Conservation (phyloP, 2,888 invertebrate species). For the Stomorhina lunata region DNA sequence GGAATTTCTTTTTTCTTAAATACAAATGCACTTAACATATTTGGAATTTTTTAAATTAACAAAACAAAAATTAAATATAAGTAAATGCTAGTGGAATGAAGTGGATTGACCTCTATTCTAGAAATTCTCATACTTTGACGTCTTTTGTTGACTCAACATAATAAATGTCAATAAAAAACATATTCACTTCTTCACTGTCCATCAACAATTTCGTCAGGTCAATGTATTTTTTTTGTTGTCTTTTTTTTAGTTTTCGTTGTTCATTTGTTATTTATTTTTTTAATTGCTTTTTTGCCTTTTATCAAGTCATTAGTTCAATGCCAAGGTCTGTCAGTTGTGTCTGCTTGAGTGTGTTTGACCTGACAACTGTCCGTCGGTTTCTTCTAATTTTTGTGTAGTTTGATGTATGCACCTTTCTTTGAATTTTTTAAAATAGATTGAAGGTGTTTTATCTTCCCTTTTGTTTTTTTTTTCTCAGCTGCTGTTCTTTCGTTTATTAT, state of each 20-base stretch:
- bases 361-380: background rate
- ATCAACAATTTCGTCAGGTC: slow-evolving; percentile 1
- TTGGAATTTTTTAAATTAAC: background rate
- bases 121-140: background rate
- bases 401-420: slow-evolving; percentile 3
- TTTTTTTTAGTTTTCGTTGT: background rate
- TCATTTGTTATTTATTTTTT: background rate
- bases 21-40: background rate
- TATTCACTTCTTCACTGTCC: background rate
- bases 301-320: slow-evolving; percentile 54
- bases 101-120: slow-evolving; percentile 28
- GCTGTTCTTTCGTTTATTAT: slow-evolving; percentile 2
- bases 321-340: slow-evolving; percentile 36
- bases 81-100: slow-evolving; percentile 17
- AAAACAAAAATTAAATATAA: background rate
- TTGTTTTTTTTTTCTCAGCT: slow-evolving; percentile 1
- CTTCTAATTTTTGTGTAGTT: background rate
- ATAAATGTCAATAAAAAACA: background rate
- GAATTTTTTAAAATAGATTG: background rate
- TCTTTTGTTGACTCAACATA: background rate
- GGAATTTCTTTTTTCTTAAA: background rate
- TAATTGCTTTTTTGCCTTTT: slow-evolving; percentile 49
- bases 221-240: background rate
- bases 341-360: background rate
- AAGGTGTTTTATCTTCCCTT: background rate